Percentiles rank a stretch among this genome's conserved stretches.
These are phyloP conservation scores for Synodontis membranacea DNA, from an alignment of 2,113 vertebrate species.

Conservation along the genomic window DNA sequence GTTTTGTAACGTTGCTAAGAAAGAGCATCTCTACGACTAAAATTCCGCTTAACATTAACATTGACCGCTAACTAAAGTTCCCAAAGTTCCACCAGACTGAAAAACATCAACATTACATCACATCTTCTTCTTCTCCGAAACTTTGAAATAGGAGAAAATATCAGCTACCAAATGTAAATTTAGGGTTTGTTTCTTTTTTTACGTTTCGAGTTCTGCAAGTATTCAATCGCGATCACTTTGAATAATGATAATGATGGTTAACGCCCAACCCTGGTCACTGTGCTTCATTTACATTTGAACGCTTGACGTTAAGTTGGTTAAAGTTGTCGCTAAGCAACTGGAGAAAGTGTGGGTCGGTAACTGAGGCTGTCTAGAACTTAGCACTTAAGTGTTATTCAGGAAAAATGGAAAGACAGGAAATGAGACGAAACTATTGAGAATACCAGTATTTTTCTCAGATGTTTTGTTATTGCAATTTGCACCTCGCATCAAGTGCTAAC, in stretches of 20 bases:
- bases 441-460: background rate
- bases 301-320: background rate
- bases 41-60: background rate
- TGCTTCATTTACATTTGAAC: background rate
- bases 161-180: background rate
- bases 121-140: too few species aligned
- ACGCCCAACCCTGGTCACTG: background rate
- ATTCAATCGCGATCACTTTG: too few species aligned
- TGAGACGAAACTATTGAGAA: background rate
- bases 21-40: background rate
- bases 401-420: background rate
- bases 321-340: background rate
- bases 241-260: background rate
- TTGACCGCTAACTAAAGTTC: background rate
- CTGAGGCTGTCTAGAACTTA: background rate
- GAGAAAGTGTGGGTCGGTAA: background rate
- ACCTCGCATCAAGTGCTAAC: background rate
- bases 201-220: too few species aligned
- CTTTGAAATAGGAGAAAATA: background rate
- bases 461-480: background rate
- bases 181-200: too few species aligned
- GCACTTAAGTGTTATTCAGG: background rate
- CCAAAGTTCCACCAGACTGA: background rate
- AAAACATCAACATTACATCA: background rate
- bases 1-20: background rate